These are phyloP conservation scores for Chrysopilus asiliformis DNA, from an alignment of 2,888 invertebrate genomes.

Conservation along the genomic window DNA sequence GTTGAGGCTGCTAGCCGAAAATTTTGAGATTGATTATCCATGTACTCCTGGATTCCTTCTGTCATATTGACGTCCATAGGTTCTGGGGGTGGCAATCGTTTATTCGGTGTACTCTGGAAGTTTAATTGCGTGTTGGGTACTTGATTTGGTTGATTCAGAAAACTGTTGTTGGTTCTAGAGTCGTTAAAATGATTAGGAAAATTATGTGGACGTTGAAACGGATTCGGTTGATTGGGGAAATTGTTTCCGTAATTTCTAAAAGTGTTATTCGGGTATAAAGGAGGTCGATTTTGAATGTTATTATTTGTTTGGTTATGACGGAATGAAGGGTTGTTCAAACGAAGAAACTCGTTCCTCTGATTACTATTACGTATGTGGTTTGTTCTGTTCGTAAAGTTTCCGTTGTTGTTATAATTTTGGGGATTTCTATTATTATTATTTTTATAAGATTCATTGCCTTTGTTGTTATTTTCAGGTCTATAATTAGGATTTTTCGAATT, in stretches of 20 bases:
- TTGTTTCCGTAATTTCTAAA: too few relatives aligned
- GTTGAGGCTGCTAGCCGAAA: constrained; percentile 7
- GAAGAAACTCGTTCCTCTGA: background rate
- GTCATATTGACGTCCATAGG: constrained; percentile 6
- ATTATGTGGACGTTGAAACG: too few relatives aligned
- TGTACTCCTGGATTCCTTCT: too few relatives aligned
- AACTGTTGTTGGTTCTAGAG: too few relatives aligned
- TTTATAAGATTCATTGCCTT: background rate
- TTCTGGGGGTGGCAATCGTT: background rate
- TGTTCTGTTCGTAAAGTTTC: background rate
- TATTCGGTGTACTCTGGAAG: too few relatives aligned
- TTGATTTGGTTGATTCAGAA: too few relatives aligned
- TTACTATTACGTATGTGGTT: background rate
- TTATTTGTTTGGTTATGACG: too few relatives aligned
- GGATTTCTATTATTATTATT: background rate
- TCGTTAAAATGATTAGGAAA: too few relatives aligned
- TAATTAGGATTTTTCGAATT: background rate
- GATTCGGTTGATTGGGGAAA: too few relatives aligned
- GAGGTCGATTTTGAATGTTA: too few relatives aligned
- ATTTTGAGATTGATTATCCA: background rate
- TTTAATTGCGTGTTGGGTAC: too few relatives aligned
- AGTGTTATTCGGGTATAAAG: too few relatives aligned
- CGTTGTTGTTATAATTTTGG: background rate
- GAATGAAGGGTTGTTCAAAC: background rate
- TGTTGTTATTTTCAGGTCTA: background rate